These are phyloP conservation scores for Galaxias olidus DNA, from an alignment of 2,797 vertebrate genomes.

Conservation along the genomic window DNA sequence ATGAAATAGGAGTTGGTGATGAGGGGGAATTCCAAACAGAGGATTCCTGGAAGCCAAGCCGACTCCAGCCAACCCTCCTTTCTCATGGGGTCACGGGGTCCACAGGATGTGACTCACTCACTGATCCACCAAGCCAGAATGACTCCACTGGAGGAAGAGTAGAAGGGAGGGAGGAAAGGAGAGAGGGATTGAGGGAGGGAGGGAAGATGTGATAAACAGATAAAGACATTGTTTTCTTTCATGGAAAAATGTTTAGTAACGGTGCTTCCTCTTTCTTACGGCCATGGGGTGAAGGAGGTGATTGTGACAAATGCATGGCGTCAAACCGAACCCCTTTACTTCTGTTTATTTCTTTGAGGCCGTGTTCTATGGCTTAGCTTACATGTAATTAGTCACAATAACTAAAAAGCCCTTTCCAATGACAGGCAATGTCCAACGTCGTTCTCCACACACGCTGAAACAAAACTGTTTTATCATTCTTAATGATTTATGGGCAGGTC, in stretches of 20 bases:
- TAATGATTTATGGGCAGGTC: too few relatives aligned
- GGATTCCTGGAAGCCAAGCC: slow-evolving; percentile 65
- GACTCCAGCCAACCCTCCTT: slow-evolving; percentile 27
- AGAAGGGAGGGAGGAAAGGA: background rate
- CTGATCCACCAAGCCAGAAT: slow-evolving; percentile 3
- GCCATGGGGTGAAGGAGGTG: too few relatives aligned
- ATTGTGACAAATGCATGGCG: too few relatives aligned
- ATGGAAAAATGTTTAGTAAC: background rate
- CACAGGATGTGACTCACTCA: slow-evolving; percentile 56
- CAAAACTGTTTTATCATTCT: too few relatives aligned
- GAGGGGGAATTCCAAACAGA: slow-evolving; percentile 41
- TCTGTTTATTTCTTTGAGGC: too few relatives aligned
- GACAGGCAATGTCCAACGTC: too few relatives aligned
- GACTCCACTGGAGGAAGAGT: slow-evolving; percentile 4
- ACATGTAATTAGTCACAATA: too few relatives aligned
- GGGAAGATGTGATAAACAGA: background rate
- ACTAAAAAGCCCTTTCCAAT: too few relatives aligned
- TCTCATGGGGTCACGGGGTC: slow-evolving; percentile 45
- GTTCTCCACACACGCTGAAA: too few relatives aligned
- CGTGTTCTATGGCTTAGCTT: too few relatives aligned
- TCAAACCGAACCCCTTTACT: too few relatives aligned
- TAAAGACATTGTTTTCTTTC: background rate
- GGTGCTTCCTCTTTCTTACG: background rate
- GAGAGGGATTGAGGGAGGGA: too few relatives aligned
- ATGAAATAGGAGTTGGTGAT: slow-evolving; percentile 3